These are phyloP conservation scores for Melozone crissalis DNA, from an alignment of 2,113 vertebrate genomes.

Conservation along the genomic window DNA sequence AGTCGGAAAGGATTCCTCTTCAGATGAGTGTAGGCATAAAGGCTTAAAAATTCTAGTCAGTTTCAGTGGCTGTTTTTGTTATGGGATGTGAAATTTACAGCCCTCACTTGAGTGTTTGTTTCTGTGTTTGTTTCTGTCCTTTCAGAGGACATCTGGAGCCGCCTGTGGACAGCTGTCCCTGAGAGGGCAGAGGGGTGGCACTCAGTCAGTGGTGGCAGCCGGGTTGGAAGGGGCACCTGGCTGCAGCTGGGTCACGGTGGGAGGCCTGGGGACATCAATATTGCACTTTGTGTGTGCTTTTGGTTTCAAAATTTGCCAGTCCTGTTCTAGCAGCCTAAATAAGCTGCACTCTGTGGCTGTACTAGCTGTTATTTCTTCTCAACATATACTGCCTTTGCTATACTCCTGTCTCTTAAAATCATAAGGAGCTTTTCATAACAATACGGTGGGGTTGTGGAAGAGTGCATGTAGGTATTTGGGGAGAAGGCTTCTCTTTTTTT, in stretches of 20 bases:
- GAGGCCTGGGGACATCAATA: neutral
- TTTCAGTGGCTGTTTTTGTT: neutral
- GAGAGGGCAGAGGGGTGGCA: rapidly evolving
- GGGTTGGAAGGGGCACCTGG: neutral
- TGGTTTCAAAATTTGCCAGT: rapidly evolving
- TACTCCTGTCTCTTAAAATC: neutral
- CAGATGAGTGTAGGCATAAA: rapidly evolving
- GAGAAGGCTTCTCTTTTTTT: neutral
- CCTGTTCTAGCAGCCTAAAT: neutral
- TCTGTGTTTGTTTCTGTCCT: neutral
- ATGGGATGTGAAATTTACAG: rapidly evolving
- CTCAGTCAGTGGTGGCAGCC: neutral
- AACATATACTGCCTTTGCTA: neutral
- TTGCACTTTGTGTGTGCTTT: neutral
- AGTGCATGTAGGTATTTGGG: neutral
- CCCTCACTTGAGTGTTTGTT: neutral
- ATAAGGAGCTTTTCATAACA: neutral
- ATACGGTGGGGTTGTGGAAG: neutral
- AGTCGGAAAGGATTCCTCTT: neutral
- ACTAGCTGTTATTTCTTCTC: neutral
- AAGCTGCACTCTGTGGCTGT: neutral
- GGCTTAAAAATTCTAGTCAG: neutral
- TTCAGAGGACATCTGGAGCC: neutral
- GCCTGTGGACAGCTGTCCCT: rapidly evolving
- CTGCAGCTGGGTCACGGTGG: too few relatives aligned